Percentiles rank a stretch among this genome's conserved stretches.
phyloP scores from a whole-genome alignment of 2,888 invertebrate genomes.

The Coecobrya sp. region DNA sequence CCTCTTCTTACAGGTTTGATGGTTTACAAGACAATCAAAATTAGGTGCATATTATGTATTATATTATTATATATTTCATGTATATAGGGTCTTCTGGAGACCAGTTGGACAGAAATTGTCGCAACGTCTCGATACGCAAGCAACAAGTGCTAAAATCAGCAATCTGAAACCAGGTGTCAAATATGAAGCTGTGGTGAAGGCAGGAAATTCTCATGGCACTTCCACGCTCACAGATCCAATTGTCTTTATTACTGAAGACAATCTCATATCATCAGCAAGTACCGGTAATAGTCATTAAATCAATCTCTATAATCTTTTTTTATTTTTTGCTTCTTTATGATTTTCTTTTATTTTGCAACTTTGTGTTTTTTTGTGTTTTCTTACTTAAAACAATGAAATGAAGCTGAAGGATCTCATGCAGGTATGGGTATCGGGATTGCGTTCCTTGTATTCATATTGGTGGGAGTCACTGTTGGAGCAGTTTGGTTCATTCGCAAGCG shows the following conservation, averaged over 20 bases:
- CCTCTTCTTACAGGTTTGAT: constrained; percentile 91
- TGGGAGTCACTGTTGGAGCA: constrained; percentile 90
- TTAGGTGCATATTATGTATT: too few species aligned
- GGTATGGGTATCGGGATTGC: constrained; percentile 90
- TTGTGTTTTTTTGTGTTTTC: constrained; percentile 69
- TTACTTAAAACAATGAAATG: constrained; percentile 85
- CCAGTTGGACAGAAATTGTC: constrained; percentile 90
- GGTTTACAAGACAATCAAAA: too few species aligned
- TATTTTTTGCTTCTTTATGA: constrained; percentile 46
- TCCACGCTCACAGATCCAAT: constrained; percentile 93
- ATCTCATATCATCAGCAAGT: constrained; percentile 91
- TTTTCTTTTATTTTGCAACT: constrained; percentile 38
- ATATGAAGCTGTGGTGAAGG: constrained; percentile 94
- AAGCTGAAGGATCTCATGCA: constrained; percentile 88
- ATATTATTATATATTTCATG: too few species aligned
- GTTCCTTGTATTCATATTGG: constrained; percentile 90
- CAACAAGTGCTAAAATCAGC: constrained; percentile 91
- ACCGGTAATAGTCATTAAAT: constrained; percentile 86
- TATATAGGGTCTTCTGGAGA: constrained; percentile 92
- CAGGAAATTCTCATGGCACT: constrained; percentile 93
- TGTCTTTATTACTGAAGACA: constrained; percentile 92
- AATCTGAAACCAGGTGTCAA: constrained; percentile 92
- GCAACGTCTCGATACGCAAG: constrained; percentile 92
- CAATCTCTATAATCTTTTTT: constrained; percentile 11
- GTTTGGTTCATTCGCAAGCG: constrained; percentile 91